Evolutionary conservation across 2,113 vertebrate genomes (phyloP), one percentile per base, ranked within the genome.

Genomic region (Lophotis ruficrista): DNA sequence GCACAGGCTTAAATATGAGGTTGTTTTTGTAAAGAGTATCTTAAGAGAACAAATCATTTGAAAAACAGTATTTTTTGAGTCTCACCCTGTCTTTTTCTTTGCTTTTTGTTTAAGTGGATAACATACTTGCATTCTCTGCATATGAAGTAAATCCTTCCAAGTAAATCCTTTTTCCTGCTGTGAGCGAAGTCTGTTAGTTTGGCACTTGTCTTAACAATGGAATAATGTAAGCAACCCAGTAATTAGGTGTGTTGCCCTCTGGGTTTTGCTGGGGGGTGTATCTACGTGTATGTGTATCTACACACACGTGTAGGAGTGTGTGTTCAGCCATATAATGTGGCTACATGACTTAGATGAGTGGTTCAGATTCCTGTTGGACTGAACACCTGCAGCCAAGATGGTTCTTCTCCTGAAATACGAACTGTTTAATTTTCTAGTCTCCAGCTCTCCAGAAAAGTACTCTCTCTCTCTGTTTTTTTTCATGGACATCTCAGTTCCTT

Each of bases 81-180:
- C 70, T 65, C 62, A 76, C 24, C 57, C 53, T 87, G 77, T 14
- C 10, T 79, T 88, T 87, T 86, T 38, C 71, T 77, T 68, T 45
- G 53, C 43, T 82, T 56, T 65, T 60, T 65, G 56, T 61, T 83
- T 9, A n/a, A 78, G 43, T 28, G 76, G 64, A 51, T 70, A 71
- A 71, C 51, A 30, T 47, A 12, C 81, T 75, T 53, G 12, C 23
- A 22, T 80, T 80, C 87, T 76, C 87, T 73, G 21, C 35, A 5
- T 16, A 27, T 24, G 72, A 83, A 65, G 47, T 6, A 65, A 93
- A 92, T 38, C 70, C 69, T 90, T 75, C 83, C 85, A 28, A 88
- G 68, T 43, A 51, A 94, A 89, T 79, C 65, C 70, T 84, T 18
- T 75, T 84, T 58, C 78, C 89, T 96, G 95, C 93, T 80, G 66